These are phyloP conservation scores for Listronotus oregonensis DNA, from an alignment of 1,140 invertebrate species.

Conservation along the genomic window DNA sequence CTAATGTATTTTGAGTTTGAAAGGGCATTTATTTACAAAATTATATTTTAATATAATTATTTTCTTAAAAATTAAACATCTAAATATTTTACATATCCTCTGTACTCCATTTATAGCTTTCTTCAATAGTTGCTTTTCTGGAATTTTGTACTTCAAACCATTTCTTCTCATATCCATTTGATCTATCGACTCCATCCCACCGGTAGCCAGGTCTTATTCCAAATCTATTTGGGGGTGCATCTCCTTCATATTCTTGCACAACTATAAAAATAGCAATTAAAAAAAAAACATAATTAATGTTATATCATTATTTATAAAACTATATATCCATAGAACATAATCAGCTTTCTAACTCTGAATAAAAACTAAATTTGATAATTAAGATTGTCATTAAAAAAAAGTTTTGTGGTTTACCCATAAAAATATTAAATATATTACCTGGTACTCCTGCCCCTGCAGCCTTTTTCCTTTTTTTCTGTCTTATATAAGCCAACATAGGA, in stretches of 20 bases:
- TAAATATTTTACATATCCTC: conserved; percentile 84
- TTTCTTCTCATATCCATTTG: conserved; percentile 95
- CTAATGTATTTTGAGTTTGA: too few species aligned
- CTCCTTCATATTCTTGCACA: conserved; percentile 78
- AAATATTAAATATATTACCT: conserved; percentile 30
- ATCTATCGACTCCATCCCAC: conserved; percentile 98
- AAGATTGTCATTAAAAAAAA: too few species aligned
- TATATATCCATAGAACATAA: too few species aligned
- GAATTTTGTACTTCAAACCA: conserved; percentile 81
- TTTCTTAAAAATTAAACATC: conserved; percentile 10
- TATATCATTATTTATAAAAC: too few species aligned
- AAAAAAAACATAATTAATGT: neutral
- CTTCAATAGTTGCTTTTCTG: conserved; percentile 77
- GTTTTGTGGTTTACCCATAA: too few species aligned
- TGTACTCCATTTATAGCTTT: conserved; percentile 93
- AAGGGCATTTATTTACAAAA: too few species aligned
- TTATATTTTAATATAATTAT: too few species aligned
- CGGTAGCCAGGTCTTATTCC: conserved; percentile 89
- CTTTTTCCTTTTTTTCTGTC: conserved; percentile 72
- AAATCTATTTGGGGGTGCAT: conserved; percentile 88
- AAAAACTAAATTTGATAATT: too few species aligned
- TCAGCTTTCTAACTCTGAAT: too few species aligned
- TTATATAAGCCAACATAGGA: conserved; percentile 90
- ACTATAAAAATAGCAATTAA: conserved; percentile 58
- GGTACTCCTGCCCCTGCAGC: conserved; percentile 55